Percentiles rank a stretch among this genome's conserved stretches.
phyloP scores from a whole-genome alignment of 2,888 invertebrate species.

The Muschampia plurimacula region DNA sequence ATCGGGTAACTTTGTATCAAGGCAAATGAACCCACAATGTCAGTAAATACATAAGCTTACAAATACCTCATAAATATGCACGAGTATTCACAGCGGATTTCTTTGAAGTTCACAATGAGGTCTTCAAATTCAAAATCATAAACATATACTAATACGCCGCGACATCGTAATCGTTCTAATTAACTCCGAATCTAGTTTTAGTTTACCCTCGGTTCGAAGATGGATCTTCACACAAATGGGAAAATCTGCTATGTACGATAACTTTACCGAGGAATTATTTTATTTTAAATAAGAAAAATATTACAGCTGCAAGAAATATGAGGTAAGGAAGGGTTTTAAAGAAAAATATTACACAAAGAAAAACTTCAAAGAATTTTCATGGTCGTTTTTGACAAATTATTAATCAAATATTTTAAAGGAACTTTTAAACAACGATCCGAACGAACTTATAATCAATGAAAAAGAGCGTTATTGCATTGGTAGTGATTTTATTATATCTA shows the following conservation, averaged over 20 bases:
- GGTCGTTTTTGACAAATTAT: neutral
- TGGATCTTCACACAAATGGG: neutral
- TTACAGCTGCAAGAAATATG: too few species aligned
- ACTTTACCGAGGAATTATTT: neutral
- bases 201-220: conserved; percentile 33
- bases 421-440: neutral
- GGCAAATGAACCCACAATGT: conserved; percentile 32
- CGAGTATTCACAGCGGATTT: conserved; percentile 39
- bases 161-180: conserved; percentile 61
- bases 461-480: neutral
- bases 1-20: conserved; percentile 4
- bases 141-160: conserved; percentile 39
- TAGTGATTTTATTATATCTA: neutral
- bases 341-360: neutral
- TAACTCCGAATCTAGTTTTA: conserved; percentile 60
- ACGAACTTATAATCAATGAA: too few species aligned
- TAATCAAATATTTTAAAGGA: neutral
- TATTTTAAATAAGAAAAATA: neutral
- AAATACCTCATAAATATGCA: conserved; percentile 40
- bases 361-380: neutral
- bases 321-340: neutral
- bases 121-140: conserved; percentile 41
- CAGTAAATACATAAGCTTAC: conserved; percentile 41
- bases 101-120: conserved; percentile 43
- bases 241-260: neutral